These are phyloP conservation scores for Sminthopsis crassicaudata DNA, from an alignment of 2,113 vertebrate genomes.

Conservation along the genomic window DNA sequence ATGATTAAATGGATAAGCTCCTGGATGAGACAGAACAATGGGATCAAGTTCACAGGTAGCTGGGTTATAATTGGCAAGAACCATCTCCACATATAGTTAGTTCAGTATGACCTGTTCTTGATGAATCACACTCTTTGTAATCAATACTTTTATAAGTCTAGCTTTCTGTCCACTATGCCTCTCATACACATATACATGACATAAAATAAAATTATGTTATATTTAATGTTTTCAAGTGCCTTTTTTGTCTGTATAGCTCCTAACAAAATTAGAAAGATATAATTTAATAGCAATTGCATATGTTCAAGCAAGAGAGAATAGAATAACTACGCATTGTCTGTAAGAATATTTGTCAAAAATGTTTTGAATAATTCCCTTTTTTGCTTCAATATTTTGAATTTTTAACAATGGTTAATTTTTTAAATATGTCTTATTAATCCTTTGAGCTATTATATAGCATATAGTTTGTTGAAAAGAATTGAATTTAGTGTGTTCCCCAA, in stretches of 20 bases:
- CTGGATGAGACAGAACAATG: neutral
- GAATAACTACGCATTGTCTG: neutral
- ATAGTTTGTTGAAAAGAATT: neutral
- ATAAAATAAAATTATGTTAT: neutral
- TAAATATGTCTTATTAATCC: neutral
- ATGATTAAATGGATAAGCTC: neutral
- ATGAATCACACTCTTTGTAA: neutral
- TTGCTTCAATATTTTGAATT: neutral
- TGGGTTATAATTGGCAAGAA: neutral
- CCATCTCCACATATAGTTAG: neutral
- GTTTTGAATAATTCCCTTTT: neutral
- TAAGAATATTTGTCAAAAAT: slow-evolving; percentile 2
- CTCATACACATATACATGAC: neutral
- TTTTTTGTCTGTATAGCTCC: neutral
- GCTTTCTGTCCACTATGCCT: neutral
- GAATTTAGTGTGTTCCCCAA: neutral
- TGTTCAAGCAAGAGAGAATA: neutral
- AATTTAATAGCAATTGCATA: neutral
- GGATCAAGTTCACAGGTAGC: neutral
- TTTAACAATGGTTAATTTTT: neutral
- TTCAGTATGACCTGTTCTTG: neutral
- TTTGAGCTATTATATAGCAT: neutral
- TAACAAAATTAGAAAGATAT: neutral
- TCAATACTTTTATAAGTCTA: neutral
- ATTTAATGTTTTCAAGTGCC: neutral